phyloP scores from a whole-genome alignment of 2,888 invertebrate species.

The Megastigmus dorsalis region DNA sequence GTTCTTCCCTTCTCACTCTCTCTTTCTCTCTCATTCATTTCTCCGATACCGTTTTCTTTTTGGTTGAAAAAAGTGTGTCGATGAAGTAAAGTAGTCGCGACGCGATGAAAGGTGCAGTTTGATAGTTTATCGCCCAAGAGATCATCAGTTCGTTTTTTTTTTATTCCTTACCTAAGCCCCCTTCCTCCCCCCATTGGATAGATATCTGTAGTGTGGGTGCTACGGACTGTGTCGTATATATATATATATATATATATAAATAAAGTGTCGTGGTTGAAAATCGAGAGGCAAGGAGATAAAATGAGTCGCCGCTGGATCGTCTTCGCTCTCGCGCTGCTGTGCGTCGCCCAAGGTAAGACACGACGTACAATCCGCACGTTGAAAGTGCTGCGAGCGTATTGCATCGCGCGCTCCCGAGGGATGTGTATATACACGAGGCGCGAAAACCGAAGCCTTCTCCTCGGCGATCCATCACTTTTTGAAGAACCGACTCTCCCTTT shows the following conservation, averaged over 20 bases:
- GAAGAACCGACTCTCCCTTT: background rate
- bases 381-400: no score
- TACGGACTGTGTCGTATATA: background rate
- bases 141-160: background rate
- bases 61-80: background rate
- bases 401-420: background rate
- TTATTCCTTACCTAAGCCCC: background rate
- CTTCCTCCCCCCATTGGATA: background rate
- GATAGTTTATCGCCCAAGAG: no score
- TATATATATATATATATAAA: no score
- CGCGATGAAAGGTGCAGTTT: no score
- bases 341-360: constrained; percentile 39
- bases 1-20: background rate
- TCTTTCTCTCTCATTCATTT: background rate
- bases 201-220: background rate
- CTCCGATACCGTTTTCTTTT: background rate
- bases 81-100: background rate
- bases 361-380: background rate
- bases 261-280: no score
- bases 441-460: background rate
- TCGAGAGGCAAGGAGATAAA: no score
- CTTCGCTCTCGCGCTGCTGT: constrained; percentile 28
- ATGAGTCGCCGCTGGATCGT: constrained; percentile 22
- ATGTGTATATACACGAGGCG: background rate
- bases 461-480: background rate